Evolutionary conservation across 2,888 invertebrate species (phyloP).

Genomic region (Nebria brevicollis): DNA sequence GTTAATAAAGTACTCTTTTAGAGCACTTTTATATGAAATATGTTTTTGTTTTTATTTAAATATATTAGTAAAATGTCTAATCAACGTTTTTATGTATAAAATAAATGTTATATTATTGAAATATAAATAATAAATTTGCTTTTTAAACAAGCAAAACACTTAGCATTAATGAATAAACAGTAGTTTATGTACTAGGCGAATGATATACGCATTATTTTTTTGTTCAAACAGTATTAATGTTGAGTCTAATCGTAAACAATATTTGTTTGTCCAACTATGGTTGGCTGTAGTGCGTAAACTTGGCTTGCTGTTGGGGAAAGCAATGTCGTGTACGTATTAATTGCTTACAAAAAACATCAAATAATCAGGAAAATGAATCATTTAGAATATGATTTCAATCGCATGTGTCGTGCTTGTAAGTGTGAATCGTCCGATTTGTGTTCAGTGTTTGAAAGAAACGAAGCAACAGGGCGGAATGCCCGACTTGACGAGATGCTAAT

Average conservation of each 20-base stretch:
- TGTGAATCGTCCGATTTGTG: constrained; percentile 58
- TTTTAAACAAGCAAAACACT: constrained; percentile 4
- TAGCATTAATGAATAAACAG: neutral
- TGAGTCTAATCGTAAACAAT: constrained; percentile 28
- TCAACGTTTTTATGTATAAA: neutral
- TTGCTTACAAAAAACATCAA: constrained; percentile 41
- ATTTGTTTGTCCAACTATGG: constrained; percentile 40
- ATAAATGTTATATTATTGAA: neutral
- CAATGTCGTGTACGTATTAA: constrained; percentile 48
- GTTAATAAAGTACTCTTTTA: neutral
- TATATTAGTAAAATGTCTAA: neutral
- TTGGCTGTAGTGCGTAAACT: constrained; percentile 46
- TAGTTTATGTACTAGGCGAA: constrained; percentile 10
- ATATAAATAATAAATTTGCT: neutral
- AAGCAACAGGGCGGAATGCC: constrained; percentile 58
- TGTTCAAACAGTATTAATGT: constrained; percentile 1
- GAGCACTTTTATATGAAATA: neutral
- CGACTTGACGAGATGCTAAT: constrained; percentile 65
- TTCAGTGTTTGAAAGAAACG: constrained; percentile 58
- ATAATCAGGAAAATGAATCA: constrained; percentile 55
- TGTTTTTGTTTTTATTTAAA: neutral
- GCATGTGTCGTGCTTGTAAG: constrained; percentile 62
- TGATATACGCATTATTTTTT: constrained; percentile 6
- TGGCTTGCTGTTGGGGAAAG: constrained; percentile 46
- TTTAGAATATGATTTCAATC: constrained; percentile 56